Conservation (phyloP, 2,888 invertebrate genomes). For the Drosophila quinaria region DNA sequence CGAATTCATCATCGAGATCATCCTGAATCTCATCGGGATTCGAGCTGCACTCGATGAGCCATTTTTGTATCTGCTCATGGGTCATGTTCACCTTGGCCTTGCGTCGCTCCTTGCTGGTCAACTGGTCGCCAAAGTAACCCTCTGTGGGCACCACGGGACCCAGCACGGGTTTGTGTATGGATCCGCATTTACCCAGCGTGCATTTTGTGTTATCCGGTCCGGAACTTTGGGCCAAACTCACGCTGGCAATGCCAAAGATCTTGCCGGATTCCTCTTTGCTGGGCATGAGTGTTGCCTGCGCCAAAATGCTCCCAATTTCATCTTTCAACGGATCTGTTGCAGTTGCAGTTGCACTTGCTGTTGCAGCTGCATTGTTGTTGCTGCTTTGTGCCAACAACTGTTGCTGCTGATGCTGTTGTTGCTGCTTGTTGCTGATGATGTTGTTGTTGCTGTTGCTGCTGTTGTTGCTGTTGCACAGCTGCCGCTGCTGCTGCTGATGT, state of each 20-base stretch:
- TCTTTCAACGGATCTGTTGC: constrained; percentile 82
- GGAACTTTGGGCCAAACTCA: constrained; percentile 85
- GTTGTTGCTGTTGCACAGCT: constrained; percentile 26
- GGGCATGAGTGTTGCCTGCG: constrained; percentile 85
- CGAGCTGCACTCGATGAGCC: constrained; percentile 87
- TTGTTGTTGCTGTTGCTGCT: constrained; percentile 17
- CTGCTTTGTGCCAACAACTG: constrained; percentile 44
- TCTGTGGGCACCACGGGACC: constrained; percentile 86
- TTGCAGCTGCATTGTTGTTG: constrained; percentile 37
- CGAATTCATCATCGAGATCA: constrained; percentile 85
- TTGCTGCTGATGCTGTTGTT: constrained; percentile 30
- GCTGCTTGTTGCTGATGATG: constrained; percentile 14
- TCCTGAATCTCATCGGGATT: constrained; percentile 86
- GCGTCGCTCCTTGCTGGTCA: constrained; percentile 85
- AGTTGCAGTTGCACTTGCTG: not conserved
- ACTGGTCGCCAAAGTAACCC: constrained; percentile 84
- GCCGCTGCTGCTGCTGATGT: constrained; percentile 66
- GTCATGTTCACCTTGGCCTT: constrained; percentile 90
- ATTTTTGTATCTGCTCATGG: constrained; percentile 90
- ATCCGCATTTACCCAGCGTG: constrained; percentile 86
- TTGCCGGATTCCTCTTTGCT: constrained; percentile 86
- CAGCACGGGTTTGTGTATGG: constrained; percentile 85
- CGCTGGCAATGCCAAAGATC: constrained; percentile 86
- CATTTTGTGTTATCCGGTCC: constrained; percentile 86
- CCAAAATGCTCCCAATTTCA: constrained; percentile 84